These are phyloP conservation scores for Hippotragus niger DNA, from an alignment of 2,113 vertebrate genomes.

Conservation along the genomic window DNA sequence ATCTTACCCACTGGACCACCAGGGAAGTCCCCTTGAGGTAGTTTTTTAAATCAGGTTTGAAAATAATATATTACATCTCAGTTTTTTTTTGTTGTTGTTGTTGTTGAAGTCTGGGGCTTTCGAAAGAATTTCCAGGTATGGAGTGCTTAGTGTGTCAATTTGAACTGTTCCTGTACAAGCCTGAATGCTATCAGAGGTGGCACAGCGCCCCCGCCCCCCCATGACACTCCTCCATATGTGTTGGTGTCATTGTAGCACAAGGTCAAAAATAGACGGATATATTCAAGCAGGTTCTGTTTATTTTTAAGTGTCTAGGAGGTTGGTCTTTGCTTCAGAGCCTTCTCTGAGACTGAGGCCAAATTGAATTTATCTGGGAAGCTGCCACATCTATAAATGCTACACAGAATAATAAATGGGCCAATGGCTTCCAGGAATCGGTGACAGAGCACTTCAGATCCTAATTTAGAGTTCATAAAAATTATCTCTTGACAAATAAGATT, in stretches of 20 bases:
- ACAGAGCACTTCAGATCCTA: slow-evolving; percentile 35
- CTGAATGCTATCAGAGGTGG: not conserved
- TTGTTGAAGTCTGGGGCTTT: not conserved
- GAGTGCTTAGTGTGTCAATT: not conserved
- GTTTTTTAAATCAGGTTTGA: not conserved
- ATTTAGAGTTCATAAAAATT: slow-evolving; percentile 43
- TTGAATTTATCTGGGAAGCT: slow-evolving; percentile 35
- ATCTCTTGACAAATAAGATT: slow-evolving; percentile 18
- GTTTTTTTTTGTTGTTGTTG: not conserved
- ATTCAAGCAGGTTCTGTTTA: not conserved
- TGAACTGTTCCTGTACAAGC: not conserved
- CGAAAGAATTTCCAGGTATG: not conserved
- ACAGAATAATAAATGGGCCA: slow-evolving; percentile 30
- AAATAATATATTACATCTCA: not conserved
- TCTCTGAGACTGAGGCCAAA: slow-evolving; percentile 24
- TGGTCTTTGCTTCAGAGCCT: slow-evolving; percentile 22
- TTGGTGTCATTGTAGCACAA: not conserved
- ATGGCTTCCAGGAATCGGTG: slow-evolving; percentile 21
- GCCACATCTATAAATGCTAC: slow-evolving; percentile 38
- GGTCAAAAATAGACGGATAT: not conserved
- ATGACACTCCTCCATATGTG: not conserved
- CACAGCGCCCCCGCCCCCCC: accelerated
- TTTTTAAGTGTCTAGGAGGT: slow-evolving; percentile 18
- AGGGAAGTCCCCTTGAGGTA: not conserved
- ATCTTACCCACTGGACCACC: not conserved